Evolutionary conservation across 2,888 invertebrate genomes (phyloP).

Genomic region (Neoitamus cyanurus): DNA sequence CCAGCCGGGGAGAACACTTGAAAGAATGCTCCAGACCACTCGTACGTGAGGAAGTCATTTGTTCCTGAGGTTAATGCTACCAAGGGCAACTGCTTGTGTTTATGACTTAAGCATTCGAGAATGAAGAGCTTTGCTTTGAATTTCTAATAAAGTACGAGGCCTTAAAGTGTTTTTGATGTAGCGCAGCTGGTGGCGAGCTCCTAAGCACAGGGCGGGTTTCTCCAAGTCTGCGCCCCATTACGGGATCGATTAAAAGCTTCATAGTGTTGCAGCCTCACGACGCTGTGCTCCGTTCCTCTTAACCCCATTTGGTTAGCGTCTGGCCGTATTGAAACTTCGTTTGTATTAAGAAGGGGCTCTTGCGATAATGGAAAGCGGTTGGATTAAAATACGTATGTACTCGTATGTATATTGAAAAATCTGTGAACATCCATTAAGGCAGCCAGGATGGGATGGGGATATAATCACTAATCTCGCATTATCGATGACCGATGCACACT

Average conservation of each 20-base stretch:
- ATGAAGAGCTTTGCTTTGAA: constrained; percentile 17
- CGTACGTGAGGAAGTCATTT: constrained; percentile 42
- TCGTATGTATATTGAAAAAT: not conserved
- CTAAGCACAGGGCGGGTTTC: not conserved
- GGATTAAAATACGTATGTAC: not conserved
- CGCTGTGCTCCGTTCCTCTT: not conserved
- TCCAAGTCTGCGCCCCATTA: not conserved
- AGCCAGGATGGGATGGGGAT: not conserved
- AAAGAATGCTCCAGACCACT: constrained; percentile 12
- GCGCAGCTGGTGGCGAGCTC: not conserved
- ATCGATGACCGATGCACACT: not conserved
- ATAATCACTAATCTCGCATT: too few species aligned
- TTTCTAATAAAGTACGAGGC: constrained; percentile 9
- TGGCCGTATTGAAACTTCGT: not conserved
- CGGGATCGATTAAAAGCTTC: not conserved
- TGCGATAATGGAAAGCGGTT: not conserved
- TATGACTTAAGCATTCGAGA: constrained; percentile 22
- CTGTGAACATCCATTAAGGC: not conserved
- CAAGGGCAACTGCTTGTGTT: constrained; percentile 26
- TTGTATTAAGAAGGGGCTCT: not conserved
- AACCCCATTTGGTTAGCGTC: not conserved
- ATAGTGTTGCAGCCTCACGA: not conserved
- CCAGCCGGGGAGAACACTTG: not conserved
- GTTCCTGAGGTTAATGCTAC: not conserved
- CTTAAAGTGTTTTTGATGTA: constrained; percentile 10